phyloP scores from a whole-genome alignment of 2,113 vertebrate species.

The Gasterosteus aculeatus region DNA sequence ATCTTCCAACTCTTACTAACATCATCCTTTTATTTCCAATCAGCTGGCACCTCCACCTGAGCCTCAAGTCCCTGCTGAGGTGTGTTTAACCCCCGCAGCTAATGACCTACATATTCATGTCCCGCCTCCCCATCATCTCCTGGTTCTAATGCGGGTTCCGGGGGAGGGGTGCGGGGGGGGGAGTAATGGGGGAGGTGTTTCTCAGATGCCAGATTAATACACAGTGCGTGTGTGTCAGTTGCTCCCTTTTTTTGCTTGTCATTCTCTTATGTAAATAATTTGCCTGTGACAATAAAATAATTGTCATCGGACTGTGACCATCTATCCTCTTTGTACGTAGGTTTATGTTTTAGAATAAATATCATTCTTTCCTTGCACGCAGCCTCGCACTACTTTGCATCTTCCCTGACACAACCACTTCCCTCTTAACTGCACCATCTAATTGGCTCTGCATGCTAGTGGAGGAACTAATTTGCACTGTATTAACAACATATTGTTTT shows the following conservation, averaged over 20 bases:
- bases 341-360: neutral
- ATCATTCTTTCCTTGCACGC: conserved; percentile 43
- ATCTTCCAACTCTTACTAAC: conserved; percentile 72
- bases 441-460: conserved; percentile 73
- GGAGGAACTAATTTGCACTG: conserved; percentile 78
- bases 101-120: conserved; percentile 11
- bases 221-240: conserved; percentile 63
- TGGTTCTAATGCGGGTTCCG: conserved; percentile 36
- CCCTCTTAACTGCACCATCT: conserved; percentile 75
- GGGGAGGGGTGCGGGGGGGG: neutral
- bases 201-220: conserved; percentile 61
- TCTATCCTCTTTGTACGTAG: neutral
- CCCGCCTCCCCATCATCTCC: conserved; percentile 15
- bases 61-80: conserved; percentile 88
- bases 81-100: conserved; percentile 78
- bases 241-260: conserved; percentile 33
- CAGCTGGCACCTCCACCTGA: conserved; percentile 92
- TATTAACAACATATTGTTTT: conserved; percentile 74
- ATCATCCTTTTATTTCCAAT: conserved; percentile 85
- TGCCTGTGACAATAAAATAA: conserved; percentile 24
- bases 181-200: conserved; percentile 62
- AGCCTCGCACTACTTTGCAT: conserved; percentile 62
- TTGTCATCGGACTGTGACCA: neutral
- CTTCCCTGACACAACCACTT: conserved; percentile 54
- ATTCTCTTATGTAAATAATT: conserved; percentile 62